A percentile compares a stretch with the other conserved stretches of the same genome.
Conservation (phyloP, 2,797 vertebrate species). For the Tragelaphus oryx region DNA sequence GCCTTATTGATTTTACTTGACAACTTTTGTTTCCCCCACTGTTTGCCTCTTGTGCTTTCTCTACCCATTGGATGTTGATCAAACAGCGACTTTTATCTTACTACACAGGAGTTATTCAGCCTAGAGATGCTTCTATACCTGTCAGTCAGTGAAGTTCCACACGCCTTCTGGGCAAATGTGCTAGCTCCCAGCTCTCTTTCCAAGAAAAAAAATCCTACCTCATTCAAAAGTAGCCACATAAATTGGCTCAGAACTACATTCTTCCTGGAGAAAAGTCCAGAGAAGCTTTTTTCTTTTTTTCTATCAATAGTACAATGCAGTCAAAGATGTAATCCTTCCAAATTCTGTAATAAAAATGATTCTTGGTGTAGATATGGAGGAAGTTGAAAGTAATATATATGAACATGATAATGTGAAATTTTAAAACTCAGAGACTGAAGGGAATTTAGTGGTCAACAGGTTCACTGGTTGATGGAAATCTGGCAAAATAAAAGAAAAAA, state of each 20-base stretch:
- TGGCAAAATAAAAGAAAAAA: neutral
- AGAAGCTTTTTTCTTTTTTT: conserved; percentile 24
- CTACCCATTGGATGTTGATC: conserved; percentile 49
- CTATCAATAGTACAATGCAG: neutral
- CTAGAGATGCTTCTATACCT: conserved; percentile 33
- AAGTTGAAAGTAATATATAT: neutral
- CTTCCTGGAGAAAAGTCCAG: conserved; percentile 2
- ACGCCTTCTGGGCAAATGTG: conserved; percentile 17
- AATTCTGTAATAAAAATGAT: conserved; percentile 3
- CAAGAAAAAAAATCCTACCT: neutral
- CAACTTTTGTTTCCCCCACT: neutral
- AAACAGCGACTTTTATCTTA: conserved; percentile 53
- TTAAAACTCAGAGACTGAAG: neutral
- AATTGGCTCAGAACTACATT: conserved; percentile 12
- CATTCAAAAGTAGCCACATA: neutral
- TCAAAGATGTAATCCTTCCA: neutral
- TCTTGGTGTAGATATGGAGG: neutral
- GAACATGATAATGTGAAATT: neutral
- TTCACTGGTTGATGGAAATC: neutral
- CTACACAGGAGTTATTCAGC: neutral
- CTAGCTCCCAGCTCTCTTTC: neutral
- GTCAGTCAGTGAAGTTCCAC: neutral
- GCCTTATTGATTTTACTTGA: conserved; percentile 60
- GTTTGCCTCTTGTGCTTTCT: conserved; percentile 59
- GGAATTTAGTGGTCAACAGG: neutral